Conservation (phyloP, 2,888 invertebrate genomes). For the Dioctria rufipes region DNA sequence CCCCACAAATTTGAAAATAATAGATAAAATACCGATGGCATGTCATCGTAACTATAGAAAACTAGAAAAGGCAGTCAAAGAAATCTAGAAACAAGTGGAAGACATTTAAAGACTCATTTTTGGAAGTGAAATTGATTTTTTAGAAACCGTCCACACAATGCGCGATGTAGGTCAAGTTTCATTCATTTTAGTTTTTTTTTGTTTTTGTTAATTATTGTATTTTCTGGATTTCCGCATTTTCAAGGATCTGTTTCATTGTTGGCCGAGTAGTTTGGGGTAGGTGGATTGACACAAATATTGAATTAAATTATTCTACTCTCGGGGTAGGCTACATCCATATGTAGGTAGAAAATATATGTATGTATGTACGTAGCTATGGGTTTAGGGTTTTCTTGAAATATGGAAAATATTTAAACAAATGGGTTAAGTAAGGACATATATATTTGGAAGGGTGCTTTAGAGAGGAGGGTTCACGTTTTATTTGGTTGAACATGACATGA, state of each 20-base stretch:
- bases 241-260: constrained; percentile 15
- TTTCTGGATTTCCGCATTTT: background rate
- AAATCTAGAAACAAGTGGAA: constrained; percentile 13
- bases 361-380: background rate
- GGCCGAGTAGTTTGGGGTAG: background rate
- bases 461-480: too few species aligned
- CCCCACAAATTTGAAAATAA: constrained; percentile 5
- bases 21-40: constrained; percentile 20
- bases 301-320: too few species aligned
- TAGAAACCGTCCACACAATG: constrained; percentile 9
- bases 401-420: background rate
- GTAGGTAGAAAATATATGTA: too few species aligned
- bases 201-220: constrained; percentile 14
- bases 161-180: constrained; percentile 54
- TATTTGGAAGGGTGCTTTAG: too few species aligned
- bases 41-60: background rate
- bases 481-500: too few species aligned
- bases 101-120: constrained; percentile 4
- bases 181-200: background rate
- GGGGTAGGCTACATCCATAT: too few species aligned
- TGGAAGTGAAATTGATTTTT: constrained; percentile 47
- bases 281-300: background rate
- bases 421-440: too few species aligned
- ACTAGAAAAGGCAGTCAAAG: background rate
- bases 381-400: constrained; percentile 10